These are phyloP conservation scores for Anthonomus grandis DNA, from an alignment of 1,140 invertebrate genomes.

Conservation along the genomic window DNA sequence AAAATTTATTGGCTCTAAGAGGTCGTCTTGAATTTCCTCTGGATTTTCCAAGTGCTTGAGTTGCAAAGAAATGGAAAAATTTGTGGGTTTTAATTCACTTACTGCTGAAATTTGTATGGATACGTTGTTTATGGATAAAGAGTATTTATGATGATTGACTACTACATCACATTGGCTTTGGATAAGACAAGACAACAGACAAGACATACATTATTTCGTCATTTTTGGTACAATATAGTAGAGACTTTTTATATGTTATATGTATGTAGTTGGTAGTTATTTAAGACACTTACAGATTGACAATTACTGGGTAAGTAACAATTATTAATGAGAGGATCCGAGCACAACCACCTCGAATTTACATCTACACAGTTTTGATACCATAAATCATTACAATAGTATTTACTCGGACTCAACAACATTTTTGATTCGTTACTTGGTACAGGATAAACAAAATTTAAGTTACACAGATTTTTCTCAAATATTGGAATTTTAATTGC, in stretches of 20 bases:
- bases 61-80: too few species aligned
- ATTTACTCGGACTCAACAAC: neutral
- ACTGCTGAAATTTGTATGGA: neutral
- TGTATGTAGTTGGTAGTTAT: neutral
- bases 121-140: neutral
- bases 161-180: constrained; percentile 1
- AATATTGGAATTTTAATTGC: constrained; percentile 5
- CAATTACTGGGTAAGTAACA: neutral
- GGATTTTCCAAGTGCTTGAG: too few species aligned
- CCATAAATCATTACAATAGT: constrained; percentile 2
- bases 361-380: constrained; percentile 2
- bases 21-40: too few species aligned
- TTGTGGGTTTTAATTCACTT: neutral
- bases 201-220: neutral
- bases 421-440: constrained; percentile 8
- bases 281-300: neutral
- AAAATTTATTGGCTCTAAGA: too few species aligned
- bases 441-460: neutral
- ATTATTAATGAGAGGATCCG: neutral
- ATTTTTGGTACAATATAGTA: neutral
- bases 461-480: neutral
- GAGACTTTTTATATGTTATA: neutral
- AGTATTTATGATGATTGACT: too few species aligned
- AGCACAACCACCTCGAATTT: too few species aligned
- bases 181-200: neutral